phyloP scores from a whole-genome alignment of 2,113 vertebrate species.

The Pithys albifrons region DNA sequence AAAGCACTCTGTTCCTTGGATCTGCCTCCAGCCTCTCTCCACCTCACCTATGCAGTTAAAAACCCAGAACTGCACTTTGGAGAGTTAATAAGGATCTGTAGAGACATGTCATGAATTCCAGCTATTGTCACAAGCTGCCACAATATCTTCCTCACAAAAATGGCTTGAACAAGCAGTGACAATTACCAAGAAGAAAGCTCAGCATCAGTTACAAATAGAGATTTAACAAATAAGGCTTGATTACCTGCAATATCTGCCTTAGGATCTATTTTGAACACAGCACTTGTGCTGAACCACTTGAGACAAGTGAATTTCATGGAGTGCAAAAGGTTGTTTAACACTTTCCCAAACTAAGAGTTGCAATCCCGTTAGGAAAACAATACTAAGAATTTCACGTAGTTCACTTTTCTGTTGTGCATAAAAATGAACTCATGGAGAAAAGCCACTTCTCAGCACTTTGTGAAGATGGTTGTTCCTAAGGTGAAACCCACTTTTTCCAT shows the following conservation, averaged over 20 bases:
- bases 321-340: not conserved
- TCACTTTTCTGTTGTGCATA: not conserved
- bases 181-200: not conserved
- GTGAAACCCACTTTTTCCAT: not conserved
- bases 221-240: not conserved
- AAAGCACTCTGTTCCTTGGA: not conserved
- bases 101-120: not conserved
- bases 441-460: not conserved
- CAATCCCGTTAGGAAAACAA: not conserved
- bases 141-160: not conserved
- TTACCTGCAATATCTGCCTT: not conserved
- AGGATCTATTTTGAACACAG: not conserved
- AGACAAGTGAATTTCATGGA: not conserved
- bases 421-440: not conserved
- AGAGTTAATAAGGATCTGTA: not conserved
- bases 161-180: not conserved
- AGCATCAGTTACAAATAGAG: not conserved
- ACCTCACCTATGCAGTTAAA: not conserved
- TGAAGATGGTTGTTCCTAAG: not conserved
- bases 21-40: not conserved
- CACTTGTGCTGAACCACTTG: not conserved
- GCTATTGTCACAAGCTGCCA: not conserved
- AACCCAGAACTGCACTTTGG: not conserved
- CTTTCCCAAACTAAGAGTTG: not conserved
- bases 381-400: not conserved